phyloP scores from a whole-genome alignment of 2,797 vertebrate genomes.

The Loriculus beryllinus region DNA sequence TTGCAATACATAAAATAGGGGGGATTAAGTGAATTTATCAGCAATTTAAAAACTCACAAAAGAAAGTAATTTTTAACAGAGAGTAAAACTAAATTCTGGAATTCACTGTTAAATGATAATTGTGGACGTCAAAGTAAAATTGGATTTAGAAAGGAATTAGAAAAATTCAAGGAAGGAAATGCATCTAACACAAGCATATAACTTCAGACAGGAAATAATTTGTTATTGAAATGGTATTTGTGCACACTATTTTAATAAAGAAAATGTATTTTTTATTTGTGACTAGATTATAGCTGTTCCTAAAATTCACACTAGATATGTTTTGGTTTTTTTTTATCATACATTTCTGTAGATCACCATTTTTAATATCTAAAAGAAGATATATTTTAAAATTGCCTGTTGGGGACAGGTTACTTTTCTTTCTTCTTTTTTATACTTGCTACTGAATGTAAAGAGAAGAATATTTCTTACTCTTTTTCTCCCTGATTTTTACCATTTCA shows the following conservation, averaged over 20 bases:
- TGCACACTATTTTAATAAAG: neutral
- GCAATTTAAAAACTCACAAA: neutral
- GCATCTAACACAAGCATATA: neutral
- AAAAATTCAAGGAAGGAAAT: constrained; percentile 11
- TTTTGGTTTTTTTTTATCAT: neutral
- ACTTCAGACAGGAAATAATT: neutral
- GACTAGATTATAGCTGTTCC: neutral
- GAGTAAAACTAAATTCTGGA: neutral
- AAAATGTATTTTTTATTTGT: neutral
- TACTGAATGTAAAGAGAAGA: neutral
- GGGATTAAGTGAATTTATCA: neutral
- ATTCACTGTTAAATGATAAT: neutral
- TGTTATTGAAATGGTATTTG: neutral
- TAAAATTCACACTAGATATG: neutral
- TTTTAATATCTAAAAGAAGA: neutral
- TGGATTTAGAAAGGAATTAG: neutral
- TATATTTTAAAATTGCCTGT: neutral
- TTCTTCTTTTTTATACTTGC: neutral
- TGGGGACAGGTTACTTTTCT: neutral
- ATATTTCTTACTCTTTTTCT: neutral
- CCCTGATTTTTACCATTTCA: neutral
- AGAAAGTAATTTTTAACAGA: neutral
- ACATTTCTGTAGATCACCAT: neutral
- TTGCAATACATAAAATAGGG: neutral
- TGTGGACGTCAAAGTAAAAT: neutral